A percentile compares a stretch with the other conserved stretches of the same genome.
Evolutionary conservation across 1,140 invertebrate species (phyloP).

Genomic region (Eufriesea mexicana): DNA sequence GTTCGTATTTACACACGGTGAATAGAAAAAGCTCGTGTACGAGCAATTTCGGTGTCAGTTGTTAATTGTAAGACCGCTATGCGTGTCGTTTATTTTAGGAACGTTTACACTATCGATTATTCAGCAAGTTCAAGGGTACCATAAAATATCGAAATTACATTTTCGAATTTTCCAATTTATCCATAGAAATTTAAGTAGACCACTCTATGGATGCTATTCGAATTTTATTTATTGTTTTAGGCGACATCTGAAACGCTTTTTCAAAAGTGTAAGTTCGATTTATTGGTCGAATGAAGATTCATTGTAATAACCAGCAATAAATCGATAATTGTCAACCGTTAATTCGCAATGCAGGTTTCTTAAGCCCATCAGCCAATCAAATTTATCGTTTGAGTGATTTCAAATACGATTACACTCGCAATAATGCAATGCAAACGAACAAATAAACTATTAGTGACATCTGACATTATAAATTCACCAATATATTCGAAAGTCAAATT

Average conservation of each 20-base stretch:
- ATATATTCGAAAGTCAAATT: neutral
- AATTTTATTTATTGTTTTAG: neutral
- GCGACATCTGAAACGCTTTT: neutral
- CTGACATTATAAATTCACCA: no score
- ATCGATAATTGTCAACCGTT: neutral
- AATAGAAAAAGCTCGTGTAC: constrained; percentile 1
- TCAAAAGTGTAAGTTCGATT: neutral
- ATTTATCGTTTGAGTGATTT: neutral
- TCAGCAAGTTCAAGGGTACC: constrained; percentile 42
- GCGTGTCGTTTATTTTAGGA: constrained; percentile 11
- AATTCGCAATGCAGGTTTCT: neutral
- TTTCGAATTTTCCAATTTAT: neutral
- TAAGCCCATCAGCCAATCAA: neutral
- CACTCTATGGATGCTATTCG: neutral
- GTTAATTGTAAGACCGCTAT: constrained; percentile 32
- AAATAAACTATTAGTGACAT: neutral
- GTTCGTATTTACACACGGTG: constrained; percentile 13
- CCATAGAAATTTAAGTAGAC: neutral
- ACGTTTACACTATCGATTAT: constrained; percentile 15
- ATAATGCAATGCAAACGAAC: neutral
- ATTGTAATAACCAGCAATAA: neutral
- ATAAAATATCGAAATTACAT: neutral
- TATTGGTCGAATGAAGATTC: neutral
- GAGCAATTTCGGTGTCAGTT: constrained; percentile 22
- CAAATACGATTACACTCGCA: neutral